Percentiles rank a stretch among this genome's conserved stretches.
phyloP scores from a whole-genome alignment of 2,888 invertebrate species.

The Nipponacmea schrenckii region DNA sequence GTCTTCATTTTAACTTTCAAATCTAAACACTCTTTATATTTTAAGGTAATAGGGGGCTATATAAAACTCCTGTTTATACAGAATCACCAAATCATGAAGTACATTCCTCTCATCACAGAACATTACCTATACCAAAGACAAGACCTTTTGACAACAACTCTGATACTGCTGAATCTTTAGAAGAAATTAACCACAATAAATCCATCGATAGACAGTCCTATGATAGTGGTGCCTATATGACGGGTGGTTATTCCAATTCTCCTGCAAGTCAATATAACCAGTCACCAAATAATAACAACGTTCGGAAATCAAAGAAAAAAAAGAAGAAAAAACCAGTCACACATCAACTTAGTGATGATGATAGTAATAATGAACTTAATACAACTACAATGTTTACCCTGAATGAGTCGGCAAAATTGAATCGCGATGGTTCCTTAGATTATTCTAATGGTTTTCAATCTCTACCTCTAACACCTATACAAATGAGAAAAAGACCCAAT shows the following conservation, averaged over 20 bases:
- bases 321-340: slow-evolving; percentile 13
- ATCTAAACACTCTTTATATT: neutral
- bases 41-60: neutral
- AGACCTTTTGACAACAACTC: slow-evolving; percentile 41
- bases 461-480: slow-evolving; percentile 51
- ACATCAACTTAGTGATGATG: slow-evolving; percentile 14
- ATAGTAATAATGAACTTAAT: slow-evolving; percentile 47
- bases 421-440: slow-evolving; percentile 48
- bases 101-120: neutral
- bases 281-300: slow-evolving; percentile 22
- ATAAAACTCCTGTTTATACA: neutral
- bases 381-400: slow-evolving; percentile 49
- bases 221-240: slow-evolving; percentile 19
- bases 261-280: slow-evolving; percentile 12
- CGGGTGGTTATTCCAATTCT: slow-evolving; percentile 12
- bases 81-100: neutral
- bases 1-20: too few species aligned
- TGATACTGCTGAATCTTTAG: slow-evolving; percentile 51
- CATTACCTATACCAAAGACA: neutral
- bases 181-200: slow-evolving; percentile 36
- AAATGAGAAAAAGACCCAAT: slow-evolving; percentile 33
- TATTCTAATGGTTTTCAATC: slow-evolving; percentile 38
- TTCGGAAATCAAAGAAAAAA: slow-evolving; percentile 39
- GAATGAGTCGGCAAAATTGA: slow-evolving; percentile 42
- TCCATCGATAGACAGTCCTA: slow-evolving; percentile 4